Base-by-base conservation (phyloP, 2,888 invertebrate species). In the Pollenia labialis region DNA sequence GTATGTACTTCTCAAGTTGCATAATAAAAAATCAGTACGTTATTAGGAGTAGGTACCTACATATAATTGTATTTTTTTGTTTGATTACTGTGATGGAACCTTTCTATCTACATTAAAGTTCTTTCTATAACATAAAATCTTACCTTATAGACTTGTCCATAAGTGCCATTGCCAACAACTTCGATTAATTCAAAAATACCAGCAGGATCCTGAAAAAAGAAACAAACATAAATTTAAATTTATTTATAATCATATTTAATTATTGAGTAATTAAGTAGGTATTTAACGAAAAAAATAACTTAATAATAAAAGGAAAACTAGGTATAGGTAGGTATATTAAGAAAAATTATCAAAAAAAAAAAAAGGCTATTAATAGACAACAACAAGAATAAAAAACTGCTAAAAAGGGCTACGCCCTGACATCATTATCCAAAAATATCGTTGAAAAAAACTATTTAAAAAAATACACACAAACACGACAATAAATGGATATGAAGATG, bases 131-230 rank as follows among this genome's bases (percentile, higher is more conserved):
- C 23, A 9, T 40, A 12, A 12, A 0, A 32, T 90, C 94, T 94
- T 94, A 98, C 99, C 97, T 99, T 99, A 94, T 99, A 99, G 85
- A 99, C 99, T 95, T 99, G 99, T 90, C 99, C 99, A 94, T 99
- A 99, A 79, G 99, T 99, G 92, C 99, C 99, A 97, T 99, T 99
- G 93, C 99, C 99, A 89, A 99, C 99, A 88, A 99, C 99, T 96
- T 99, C 99, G 93, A 99, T 99, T 88, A 99, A 95, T 94, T 99
- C 99, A 94, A 99, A 99, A 93, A 99, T 99, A 91, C 99, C 99
- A 93, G 99, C 99, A 89, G 99, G 99, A 94, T 99, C 99, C 99
- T 99, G 95, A 91, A 96, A 96, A 90, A 6, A 42, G 89, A 90
- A 87, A 81, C 71, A 88, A 60, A 74, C 71, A 11, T 84, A 7